phyloP scores from a whole-genome alignment of 2,113 vertebrate genomes.

The Mixornis gularis region DNA sequence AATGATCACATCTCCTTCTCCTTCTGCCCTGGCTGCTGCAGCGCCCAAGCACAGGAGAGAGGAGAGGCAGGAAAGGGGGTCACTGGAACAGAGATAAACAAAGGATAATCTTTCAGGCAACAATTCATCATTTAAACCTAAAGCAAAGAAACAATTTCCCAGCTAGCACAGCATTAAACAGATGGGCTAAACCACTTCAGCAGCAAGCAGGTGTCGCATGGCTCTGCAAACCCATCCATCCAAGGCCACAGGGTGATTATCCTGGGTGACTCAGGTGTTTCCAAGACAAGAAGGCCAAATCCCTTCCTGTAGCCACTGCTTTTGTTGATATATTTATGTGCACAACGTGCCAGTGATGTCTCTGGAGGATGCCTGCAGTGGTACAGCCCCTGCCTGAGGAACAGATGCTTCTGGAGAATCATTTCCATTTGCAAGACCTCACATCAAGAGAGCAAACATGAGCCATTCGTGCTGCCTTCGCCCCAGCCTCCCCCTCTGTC shows the following conservation, averaged over 20 bases:
- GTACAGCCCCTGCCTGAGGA: constrained; percentile 36
- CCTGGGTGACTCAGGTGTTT: neutral
- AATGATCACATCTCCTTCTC: neutral
- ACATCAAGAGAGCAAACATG: neutral
- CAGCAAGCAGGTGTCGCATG: neutral
- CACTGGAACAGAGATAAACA: constrained; percentile 41
- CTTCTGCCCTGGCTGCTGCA: neutral
- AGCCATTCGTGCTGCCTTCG: neutral
- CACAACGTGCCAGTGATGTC: neutral
- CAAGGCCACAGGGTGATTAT: neutral
- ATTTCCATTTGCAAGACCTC: constrained; percentile 5
- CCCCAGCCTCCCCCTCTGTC: neutral
- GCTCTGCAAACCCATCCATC: neutral
- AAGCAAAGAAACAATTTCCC: constrained; percentile 31
- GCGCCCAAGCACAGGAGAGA: accelerated
- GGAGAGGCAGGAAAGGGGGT: neutral
- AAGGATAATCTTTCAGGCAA: constrained; percentile 44
- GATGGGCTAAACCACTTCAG: constrained; percentile 45
- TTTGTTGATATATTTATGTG: neutral
- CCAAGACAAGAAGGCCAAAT: neutral
- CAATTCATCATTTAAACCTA: constrained; percentile 44
- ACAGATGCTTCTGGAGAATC: neutral
- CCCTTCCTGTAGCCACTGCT: neutral
- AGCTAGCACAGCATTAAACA: constrained; percentile 3
- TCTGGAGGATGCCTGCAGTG: constrained; percentile 12